Evolutionary conservation across 2,797 vertebrate genomes (phyloP).

Genomic region (Alectoris magna): DNA sequence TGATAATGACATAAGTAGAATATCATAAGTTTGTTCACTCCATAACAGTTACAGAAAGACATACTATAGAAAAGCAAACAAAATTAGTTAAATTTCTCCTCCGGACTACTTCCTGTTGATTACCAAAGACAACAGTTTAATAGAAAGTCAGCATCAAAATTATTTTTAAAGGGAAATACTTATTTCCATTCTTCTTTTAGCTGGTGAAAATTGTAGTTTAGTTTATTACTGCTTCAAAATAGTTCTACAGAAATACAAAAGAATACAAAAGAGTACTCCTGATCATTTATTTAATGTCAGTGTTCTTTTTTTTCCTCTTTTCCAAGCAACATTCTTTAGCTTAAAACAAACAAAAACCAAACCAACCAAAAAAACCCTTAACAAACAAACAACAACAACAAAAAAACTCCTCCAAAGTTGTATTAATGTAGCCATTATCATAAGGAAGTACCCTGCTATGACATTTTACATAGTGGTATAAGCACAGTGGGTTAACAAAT

Average conservation of each 20-base stretch:
- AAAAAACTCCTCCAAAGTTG: not conserved
- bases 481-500: not conserved
- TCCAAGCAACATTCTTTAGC: not conserved
- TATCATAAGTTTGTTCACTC: not conserved
- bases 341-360: not conserved
- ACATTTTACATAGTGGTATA: not conserved
- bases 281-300: not conserved
- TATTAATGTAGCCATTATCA: not conserved
- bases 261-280: not conserved
- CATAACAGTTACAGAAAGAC: not conserved
- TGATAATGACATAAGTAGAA: not conserved
- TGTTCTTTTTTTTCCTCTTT: not conserved
- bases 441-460: not conserved
- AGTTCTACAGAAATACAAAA: not conserved
- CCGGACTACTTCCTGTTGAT: not conserved
- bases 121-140: not conserved
- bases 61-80: not conserved
- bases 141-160: not conserved
- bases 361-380: not conserved
- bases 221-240: not conserved
- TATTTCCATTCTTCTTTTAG: not conserved
- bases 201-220: not conserved
- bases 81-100: not conserved
- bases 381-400: not conserved
- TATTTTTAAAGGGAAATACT: not conserved